Evolutionary conservation across 2,888 invertebrate species (phyloP).

Genomic region (Machimus atricapillus): DNA sequence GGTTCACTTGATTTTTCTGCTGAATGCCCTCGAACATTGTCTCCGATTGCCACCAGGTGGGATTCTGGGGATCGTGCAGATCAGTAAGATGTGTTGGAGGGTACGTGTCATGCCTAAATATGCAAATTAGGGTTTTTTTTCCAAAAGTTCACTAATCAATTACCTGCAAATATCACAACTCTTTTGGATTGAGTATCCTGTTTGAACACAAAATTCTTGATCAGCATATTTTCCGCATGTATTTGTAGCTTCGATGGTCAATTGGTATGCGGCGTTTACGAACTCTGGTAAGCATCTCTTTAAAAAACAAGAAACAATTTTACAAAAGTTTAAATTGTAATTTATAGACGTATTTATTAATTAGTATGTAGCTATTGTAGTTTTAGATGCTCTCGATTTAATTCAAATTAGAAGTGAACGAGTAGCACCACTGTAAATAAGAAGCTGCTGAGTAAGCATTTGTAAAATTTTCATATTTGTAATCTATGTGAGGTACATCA

Average conservation of each 20-base stretch:
- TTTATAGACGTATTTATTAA: too few relatives aligned
- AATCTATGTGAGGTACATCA: too few relatives aligned
- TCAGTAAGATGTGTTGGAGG: constrained; percentile 85
- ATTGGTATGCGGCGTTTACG: constrained; percentile 93
- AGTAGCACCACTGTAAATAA: too few relatives aligned
- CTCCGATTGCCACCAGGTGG: constrained; percentile 98
- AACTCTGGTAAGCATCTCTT: constrained; percentile 95
- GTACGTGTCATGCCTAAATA: constrained; percentile 66
- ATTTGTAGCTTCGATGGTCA: constrained; percentile 90
- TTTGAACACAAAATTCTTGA: constrained; percentile 90
- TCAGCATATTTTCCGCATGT: constrained; percentile 88
- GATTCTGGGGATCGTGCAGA: constrained; percentile 86
- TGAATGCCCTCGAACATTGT: constrained; percentile 95
- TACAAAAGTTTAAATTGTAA: too few relatives aligned
- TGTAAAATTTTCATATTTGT: not conserved
- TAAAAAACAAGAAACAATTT: not conserved
- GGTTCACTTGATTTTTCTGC: constrained; percentile 89
- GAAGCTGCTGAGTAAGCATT: too few relatives aligned
- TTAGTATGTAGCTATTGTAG: too few relatives aligned
- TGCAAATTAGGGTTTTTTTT: not conserved
- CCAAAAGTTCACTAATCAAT: constrained; percentile 46
- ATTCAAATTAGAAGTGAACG: too few relatives aligned
- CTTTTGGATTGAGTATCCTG: constrained; percentile 78
- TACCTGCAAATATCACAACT: constrained; percentile 82
- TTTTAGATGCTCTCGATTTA: too few relatives aligned